These are phyloP conservation scores for Bradypus variegatus DNA, from an alignment of 2,797 vertebrate genomes.

Conservation along the genomic window DNA sequence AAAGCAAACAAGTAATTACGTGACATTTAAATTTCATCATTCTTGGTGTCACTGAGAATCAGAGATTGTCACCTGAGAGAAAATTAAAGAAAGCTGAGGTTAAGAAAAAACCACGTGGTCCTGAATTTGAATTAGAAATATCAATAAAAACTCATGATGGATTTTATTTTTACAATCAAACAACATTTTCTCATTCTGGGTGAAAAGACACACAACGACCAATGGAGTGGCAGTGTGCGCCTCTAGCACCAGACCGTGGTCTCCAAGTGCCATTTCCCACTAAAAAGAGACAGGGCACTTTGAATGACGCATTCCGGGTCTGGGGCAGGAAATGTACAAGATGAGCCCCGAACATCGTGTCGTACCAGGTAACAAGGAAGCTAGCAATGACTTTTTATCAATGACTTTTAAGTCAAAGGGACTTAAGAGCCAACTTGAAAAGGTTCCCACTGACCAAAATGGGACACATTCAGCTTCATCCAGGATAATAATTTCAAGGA, in stretches of 20 bases:
- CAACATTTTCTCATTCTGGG: neutral
- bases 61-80: neutral
- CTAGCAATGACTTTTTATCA: neutral
- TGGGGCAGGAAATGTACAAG: neutral
- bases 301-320: neutral
- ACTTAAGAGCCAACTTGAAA: neutral
- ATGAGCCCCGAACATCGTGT: neutral
- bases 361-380: neutral
- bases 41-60: neutral
- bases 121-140: neutral
- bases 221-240: too few relatives aligned
- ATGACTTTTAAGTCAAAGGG: neutral
- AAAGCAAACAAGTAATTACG: neutral
- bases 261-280: neutral
- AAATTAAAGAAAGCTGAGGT: neutral
- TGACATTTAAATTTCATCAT: neutral
- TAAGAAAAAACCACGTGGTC: neutral
- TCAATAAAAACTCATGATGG: neutral
- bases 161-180: neutral
- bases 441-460: neutral
- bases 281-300: neutral
- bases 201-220: neutral
- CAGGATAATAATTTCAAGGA: neutral
- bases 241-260: neutral
- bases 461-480: neutral